Percentiles rank a stretch among this genome's conserved stretches.
These are phyloP conservation scores for Drosophila paulistorum DNA, from an alignment of 1,140 invertebrate genomes.

Conservation along the genomic window DNA sequence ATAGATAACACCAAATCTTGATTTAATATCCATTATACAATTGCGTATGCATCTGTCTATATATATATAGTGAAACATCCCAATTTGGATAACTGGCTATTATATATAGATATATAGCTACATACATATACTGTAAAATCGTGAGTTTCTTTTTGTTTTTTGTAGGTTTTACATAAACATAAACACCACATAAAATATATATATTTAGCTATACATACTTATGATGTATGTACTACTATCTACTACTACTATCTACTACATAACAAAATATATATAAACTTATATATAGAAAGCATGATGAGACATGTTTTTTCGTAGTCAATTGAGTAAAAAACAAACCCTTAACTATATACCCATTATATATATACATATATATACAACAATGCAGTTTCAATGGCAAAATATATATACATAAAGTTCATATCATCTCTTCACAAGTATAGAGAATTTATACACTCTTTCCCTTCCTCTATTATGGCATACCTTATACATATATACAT, in stretches of 20 bases:
- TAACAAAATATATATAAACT: slow-evolving; percentile 37
- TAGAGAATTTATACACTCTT: not conserved
- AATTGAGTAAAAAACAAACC: slow-evolving; percentile 61
- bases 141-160: slow-evolving; percentile 51
- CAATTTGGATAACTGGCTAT: not conserved
- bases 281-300: slow-evolving; percentile 62
- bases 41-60: not conserved
- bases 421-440: slow-evolving; percentile 66
- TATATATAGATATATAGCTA: slow-evolving; percentile 9
- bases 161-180: slow-evolving; percentile 49
- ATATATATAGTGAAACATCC: not conserved
- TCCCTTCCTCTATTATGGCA: slow-evolving; percentile 48
- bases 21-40: not conserved
- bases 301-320: slow-evolving; percentile 71
- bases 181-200: slow-evolving; percentile 30
- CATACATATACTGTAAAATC: slow-evolving; percentile 44
- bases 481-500: slow-evolving; percentile 38
- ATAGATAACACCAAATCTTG: slow-evolving; percentile 14
- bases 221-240: slow-evolving; percentile 12
- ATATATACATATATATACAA: slow-evolving; percentile 34
- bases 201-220: slow-evolving; percentile 50
- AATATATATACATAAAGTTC: slow-evolving; percentile 30
- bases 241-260: slow-evolving; percentile 27
- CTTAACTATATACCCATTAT: slow-evolving; percentile 12
- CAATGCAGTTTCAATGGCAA: slow-evolving; percentile 56